Evolutionary conservation across 2,797 vertebrate species (phyloP).

Genomic region (Acanthornis magna): DNA sequence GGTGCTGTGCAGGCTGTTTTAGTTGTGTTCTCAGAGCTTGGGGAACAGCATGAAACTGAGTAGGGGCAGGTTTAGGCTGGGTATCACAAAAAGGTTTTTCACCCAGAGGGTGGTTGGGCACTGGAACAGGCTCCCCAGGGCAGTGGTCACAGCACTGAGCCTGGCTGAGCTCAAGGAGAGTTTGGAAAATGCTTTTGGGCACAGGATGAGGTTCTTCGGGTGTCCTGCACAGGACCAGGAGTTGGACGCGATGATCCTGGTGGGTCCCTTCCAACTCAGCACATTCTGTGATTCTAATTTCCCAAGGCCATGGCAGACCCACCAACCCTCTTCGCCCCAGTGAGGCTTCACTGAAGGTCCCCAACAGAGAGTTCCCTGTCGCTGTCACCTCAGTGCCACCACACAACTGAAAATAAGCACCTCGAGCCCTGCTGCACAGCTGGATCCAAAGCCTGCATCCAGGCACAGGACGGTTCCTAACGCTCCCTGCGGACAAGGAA

Average conservation of each 20-base stretch:
- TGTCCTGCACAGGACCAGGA: not conserved
- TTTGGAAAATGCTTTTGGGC: not conserved
- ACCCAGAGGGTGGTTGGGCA: not conserved
- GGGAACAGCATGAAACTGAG: not conserved
- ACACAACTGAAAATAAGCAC: rapidly evolving
- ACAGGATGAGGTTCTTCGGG: not conserved
- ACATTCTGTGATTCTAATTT: not conserved
- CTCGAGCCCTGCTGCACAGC: not conserved
- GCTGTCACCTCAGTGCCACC: not conserved
- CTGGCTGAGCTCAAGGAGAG: not conserved
- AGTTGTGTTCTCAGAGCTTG: not conserved
- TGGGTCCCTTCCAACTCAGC: not conserved
- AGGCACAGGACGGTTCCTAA: not conserved
- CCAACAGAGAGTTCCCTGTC: not conserved
- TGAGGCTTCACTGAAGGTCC: not conserved
- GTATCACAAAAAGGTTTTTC: not conserved
- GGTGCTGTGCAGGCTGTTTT: not conserved
- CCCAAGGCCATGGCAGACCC: not conserved
- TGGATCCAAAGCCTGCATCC: not conserved
- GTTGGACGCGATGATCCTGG: rapidly evolving
- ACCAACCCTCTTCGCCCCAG: not conserved
- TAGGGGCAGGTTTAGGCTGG: not conserved
- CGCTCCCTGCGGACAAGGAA: not conserved
- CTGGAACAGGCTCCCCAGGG: not conserved
- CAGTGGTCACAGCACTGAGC: not conserved